A percentile compares a stretch with the other conserved stretches of the same genome.
phyloP scores from a whole-genome alignment of 2,113 vertebrate genomes.

The Otis tarda region DNA sequence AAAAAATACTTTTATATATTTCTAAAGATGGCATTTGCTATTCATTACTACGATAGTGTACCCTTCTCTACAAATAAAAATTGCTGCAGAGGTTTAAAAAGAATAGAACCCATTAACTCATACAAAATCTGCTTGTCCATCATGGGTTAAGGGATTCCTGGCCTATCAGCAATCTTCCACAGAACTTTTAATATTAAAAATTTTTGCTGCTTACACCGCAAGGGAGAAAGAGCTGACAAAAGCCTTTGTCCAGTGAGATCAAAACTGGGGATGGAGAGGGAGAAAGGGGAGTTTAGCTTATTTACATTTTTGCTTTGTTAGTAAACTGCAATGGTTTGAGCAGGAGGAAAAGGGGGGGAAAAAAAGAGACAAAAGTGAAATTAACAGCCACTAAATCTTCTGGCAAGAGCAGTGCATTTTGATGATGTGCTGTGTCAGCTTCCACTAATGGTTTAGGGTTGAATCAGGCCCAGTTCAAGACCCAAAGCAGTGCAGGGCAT shows the following conservation, averaged over 20 bases:
- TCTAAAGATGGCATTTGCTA: neutral
- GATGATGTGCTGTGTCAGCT: constrained; percentile 70
- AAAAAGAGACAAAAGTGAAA: constrained; percentile 46
- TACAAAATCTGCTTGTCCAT: neutral
- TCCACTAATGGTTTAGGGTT: constrained; percentile 8
- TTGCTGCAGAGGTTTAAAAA: neutral
- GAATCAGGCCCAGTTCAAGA: constrained; percentile 42
- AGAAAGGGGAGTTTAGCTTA: constrained; percentile 56
- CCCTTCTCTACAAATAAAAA: neutral
- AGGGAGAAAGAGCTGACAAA: constrained; percentile 73
- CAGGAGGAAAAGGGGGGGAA: neutral
- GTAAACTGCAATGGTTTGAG: constrained; percentile 63
- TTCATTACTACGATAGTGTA: neutral
- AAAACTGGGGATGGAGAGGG: constrained; percentile 23
- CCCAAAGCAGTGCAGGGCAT: constrained; percentile 4
- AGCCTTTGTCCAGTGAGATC: constrained; percentile 65
- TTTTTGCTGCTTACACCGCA: constrained; percentile 51
- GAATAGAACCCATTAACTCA: neutral
- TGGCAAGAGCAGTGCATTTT: constrained; percentile 52
- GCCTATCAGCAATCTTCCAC: constrained; percentile 32
- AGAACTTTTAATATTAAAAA: constrained; percentile 54
- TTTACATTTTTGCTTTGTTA: constrained; percentile 83
- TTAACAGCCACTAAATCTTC: constrained; percentile 64
- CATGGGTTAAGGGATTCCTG: constrained; percentile 23
- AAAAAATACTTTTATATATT: neutral